Evolutionary conservation across 2,113 vertebrate species (phyloP), one percentile per base, ranked within the genome.

Genomic region (Myotis davidii): DNA sequence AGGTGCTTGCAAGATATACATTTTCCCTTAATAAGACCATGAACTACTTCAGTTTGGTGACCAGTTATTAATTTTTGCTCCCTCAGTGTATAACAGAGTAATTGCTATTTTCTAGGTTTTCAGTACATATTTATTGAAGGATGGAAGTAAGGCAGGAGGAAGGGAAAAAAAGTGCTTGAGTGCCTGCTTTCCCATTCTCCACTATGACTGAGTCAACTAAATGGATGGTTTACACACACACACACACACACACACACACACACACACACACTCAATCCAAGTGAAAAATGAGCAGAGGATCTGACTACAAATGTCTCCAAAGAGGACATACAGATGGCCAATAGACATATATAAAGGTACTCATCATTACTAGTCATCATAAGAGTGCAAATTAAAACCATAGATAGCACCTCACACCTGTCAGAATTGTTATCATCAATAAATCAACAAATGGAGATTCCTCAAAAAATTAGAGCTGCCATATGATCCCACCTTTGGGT

Each of bases 61-160:
- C 25, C 17, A 92, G 64, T 74, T 11, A 73, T 72, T 94, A 90
- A 81, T 65, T 81, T 93, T 85, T 94, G 77, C 67, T 32, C 13
- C 18, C 17, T 73, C 20, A 50, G 20, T 76, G 45, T 96, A 27
- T 95, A 82, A 76, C 39, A 88, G 45, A 85, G 21, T 85, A 96
- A 72, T 25, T 88, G 23, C 6, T 6, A 95, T 67, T 90, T 85
- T 14, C 64, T 79, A 77, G n/a, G 9, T 61, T 92, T 29, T 88
- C 54, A 67, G 23, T 94, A 54, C 32, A 34, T 90, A 45, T 65
- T 82, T 70, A 42, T 5, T 81, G 67, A 82, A 95, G 42, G 64
- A 69, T 79, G 61, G 32, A 54, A 78, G 42, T n/a, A 93, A 9
- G 34, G 50, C 5, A 2, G 17, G 48, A 94, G 32, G 52, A 32